These are phyloP conservation scores for Uloborus diversus DNA, from an alignment of 1,140 invertebrate species.

Conservation along the genomic window DNA sequence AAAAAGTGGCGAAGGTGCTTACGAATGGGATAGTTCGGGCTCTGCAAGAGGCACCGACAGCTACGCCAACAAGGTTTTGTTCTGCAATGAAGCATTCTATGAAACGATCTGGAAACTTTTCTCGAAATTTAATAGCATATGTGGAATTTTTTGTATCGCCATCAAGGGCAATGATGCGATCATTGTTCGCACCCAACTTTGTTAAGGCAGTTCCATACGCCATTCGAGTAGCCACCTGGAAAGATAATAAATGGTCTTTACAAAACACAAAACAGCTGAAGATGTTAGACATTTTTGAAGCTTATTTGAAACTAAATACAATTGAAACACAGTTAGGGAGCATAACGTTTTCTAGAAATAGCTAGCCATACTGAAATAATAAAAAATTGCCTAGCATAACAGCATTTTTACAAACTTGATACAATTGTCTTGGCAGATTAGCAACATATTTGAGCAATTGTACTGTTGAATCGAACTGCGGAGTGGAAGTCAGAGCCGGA, in stretches of 20 bases:
- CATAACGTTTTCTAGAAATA: too few species aligned
- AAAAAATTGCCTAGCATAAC: too few species aligned
- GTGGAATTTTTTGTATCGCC: conserved; percentile 99
- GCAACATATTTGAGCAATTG: too few species aligned
- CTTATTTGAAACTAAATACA: too few species aligned
- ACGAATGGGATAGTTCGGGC: conserved; percentile 89
- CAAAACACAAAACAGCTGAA: too few species aligned
- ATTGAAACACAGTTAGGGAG: too few species aligned
- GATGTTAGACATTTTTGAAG: too few species aligned
- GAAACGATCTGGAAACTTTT: conserved; percentile 76
- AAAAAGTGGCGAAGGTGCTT: conserved; percentile 97
- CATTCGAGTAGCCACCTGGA: conserved; percentile 83
- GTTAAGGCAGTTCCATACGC: conserved; percentile 94
- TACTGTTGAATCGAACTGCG: too few species aligned
- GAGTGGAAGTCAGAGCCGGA: too few species aligned
- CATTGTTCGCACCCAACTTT: conserved; percentile 84
- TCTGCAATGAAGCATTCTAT: conserved; percentile 99
- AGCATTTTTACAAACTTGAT: too few species aligned
- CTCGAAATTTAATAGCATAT: conserved; percentile 89
- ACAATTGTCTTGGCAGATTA: too few species aligned
- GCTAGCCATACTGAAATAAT: too few species aligned
- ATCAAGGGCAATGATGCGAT: conserved; percentile 88
- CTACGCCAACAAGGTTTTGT: conserved; percentile 96
- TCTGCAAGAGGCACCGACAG: conserved; percentile 89
- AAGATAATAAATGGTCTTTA: conserved; percentile 12